These are phyloP conservation scores for Leiothrix lutea DNA, from an alignment of 2,113 vertebrate genomes.

Conservation along the genomic window DNA sequence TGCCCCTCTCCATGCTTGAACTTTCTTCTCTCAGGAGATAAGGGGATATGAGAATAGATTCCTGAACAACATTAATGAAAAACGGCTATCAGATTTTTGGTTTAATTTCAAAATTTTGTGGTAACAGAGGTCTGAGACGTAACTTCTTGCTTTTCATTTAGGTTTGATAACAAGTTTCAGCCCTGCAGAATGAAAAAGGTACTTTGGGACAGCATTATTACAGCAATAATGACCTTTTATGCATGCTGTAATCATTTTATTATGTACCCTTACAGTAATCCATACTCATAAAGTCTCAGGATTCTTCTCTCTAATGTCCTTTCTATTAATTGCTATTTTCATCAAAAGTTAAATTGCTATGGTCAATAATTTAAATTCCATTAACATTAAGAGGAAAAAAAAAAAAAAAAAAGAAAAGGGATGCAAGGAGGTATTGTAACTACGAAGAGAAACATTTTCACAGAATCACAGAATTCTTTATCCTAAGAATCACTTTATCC, in stretches of 20 bases:
- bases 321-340: conserved; percentile 42
- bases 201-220: not conserved
- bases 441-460: not conserved
- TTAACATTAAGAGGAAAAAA: not conserved
- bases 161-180: not conserved
- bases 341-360: not conserved
- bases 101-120: not conserved
- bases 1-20: not conserved
- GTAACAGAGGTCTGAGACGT: not conserved
- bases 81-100: not conserved
- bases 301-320: not conserved
- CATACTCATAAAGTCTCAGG: conserved; percentile 6
- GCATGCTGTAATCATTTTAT: not conserved
- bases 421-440: not conserved
- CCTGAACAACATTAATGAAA: not conserved
- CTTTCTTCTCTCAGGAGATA: not conserved
- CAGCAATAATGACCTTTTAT: conserved; percentile 5
- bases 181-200: not conserved
- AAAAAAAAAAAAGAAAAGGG: not conserved
- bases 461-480: not conserved
- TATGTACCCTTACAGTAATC: conserved; percentile 27
- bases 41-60: not conserved
- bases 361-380: conserved; percentile 11
- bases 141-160: not conserved
- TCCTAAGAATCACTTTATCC: not conserved